A percentile compares a stretch with the other conserved stretches of the same genome.
Conservation (phyloP, 1,140 invertebrate genomes). For the Elysia chlorotica region DNA sequence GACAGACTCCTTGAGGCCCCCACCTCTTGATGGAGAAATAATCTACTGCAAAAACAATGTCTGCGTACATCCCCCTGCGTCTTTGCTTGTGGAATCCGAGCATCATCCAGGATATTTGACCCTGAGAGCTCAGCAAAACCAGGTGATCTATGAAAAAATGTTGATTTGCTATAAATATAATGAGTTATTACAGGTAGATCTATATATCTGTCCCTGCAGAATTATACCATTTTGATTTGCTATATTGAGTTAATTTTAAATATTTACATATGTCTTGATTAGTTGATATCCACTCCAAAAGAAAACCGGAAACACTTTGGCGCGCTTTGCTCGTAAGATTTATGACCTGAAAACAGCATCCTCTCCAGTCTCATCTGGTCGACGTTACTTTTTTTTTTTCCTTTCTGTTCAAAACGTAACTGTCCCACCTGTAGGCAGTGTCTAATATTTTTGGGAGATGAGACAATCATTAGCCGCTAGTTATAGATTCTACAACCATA, state of each 20-base stretch:
- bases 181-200: background rate
- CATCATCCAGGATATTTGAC: slow-evolving; percentile 93
- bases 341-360: background rate
- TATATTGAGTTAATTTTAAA: too few species aligned
- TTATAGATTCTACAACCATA: too few species aligned
- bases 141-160: too few species aligned
- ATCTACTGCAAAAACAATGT: slow-evolving; percentile 81
- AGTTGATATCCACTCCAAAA: too few species aligned
- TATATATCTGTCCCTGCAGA: background rate
- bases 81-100: slow-evolving; percentile 77
- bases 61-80: slow-evolving; percentile 89
- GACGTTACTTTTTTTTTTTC: background rate
- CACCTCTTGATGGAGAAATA: slow-evolving; percentile 61
- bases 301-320: background rate
- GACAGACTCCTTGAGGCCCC: slow-evolving; percentile 44
- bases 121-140: slow-evolving; percentile 74
- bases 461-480: too few species aligned
- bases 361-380: background rate
- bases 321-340: background rate
- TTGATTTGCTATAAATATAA: too few species aligned
- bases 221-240: too few species aligned
- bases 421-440: too few species aligned
- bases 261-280: too few species aligned
- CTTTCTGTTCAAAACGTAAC: too few species aligned
- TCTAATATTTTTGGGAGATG: too few species aligned